Base-by-base conservation (phyloP, 2,113 vertebrate genomes). In the Mobula birostris region DNA sequence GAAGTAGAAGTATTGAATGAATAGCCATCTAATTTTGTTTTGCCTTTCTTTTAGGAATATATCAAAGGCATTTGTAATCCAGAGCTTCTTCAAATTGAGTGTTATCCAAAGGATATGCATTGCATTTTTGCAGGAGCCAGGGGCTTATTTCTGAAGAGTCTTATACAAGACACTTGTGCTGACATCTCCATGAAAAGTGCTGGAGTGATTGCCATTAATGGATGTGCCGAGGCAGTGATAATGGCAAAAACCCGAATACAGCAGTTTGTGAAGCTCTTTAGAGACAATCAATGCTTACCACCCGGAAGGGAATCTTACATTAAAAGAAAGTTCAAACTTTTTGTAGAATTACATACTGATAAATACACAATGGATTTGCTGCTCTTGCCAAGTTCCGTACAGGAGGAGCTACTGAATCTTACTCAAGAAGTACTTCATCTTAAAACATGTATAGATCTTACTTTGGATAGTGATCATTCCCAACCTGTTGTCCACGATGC, bases 81-180 rank as follows among this genome's bases (percentile, higher is more conserved):
- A 21, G 99, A 99, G 94, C 96, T 99, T 72, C 97, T 98, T 95
- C 96, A 98, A 95, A 98, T 96, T 78, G 98, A 99, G 94, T 94
- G 95, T 5, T 99, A 99, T 95, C 99, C 99, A 0, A 98, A 97
- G 95, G 98, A 98, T 95, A 99, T 99, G 98, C 98, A 99, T 95
- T 99, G 99, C 94, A 98, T 99, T 96, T 99, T 99, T 19, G 98
- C 96, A 11, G 98, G 98, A 0, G 98, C 98, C 0, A 96, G 97
- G 63, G 97, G 96, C 74, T 97, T 98, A 40, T 99, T 99, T 95
- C 96, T 99, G 94, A 97, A 98, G 95, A 96, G 97, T 27, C 97
- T 99, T 58, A 97, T 98, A 94, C 97, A 97, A 94, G 98, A 99
- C 95, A 99, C 98, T 0, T 99, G 98, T 91, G 98, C 99, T 0